Conservation (phyloP, 2,888 invertebrate genomes). For the Criorhina ranunculi region DNA sequence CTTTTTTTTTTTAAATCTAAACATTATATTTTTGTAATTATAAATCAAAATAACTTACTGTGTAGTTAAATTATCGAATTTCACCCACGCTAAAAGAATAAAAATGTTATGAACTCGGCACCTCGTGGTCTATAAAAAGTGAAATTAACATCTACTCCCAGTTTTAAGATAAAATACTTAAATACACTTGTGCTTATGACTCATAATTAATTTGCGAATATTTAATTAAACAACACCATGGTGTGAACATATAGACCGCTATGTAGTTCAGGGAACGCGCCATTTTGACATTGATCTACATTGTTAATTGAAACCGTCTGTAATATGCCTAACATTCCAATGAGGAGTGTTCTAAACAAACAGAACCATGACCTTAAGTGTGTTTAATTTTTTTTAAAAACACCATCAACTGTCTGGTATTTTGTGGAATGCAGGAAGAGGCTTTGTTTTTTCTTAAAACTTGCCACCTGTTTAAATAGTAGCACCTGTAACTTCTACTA, state of each 20-base stretch:
- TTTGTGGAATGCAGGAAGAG: constrained; percentile 31
- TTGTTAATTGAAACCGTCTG: neutral
- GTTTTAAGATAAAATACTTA: constrained; percentile 36
- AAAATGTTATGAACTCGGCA: constrained; percentile 40
- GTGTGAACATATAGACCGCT: constrained; percentile 1
- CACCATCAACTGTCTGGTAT: neutral
- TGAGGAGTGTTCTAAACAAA: neutral
- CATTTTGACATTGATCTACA: constrained; percentile 3
- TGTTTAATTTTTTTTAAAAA: neutral
- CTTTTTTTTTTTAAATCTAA: neutral
- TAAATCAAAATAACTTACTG: constrained; percentile 13
- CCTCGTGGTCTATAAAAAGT: constrained; percentile 61
- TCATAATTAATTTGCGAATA: constrained; percentile 10
- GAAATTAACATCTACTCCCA: constrained; percentile 52
- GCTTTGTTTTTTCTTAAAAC: neutral
- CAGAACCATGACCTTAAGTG: constrained; percentile 24
- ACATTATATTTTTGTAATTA: neutral
- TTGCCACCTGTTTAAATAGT: constrained; percentile 46
- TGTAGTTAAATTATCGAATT: constrained; percentile 16
- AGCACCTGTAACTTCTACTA: constrained; percentile 9
- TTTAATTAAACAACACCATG: neutral
- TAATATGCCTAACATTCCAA: neutral
- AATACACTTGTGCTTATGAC: constrained; percentile 27
- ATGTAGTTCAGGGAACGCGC: constrained; percentile 2
- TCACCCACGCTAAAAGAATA: constrained; percentile 17